Conservation (phyloP, 2,888 invertebrate genomes). For the Chrysomela aeneicollis region DNA sequence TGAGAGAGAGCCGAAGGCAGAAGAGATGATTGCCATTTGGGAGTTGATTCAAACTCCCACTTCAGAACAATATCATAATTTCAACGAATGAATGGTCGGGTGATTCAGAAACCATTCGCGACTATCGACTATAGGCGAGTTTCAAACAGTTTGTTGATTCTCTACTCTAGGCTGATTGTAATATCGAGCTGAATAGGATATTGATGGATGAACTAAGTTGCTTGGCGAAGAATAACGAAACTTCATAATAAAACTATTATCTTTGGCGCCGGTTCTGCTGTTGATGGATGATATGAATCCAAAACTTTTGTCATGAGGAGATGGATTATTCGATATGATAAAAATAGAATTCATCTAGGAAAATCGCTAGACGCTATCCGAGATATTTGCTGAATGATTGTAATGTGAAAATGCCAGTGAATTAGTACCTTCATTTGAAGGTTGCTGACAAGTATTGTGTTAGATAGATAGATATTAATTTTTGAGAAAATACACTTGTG, state of each 20-base stretch:
- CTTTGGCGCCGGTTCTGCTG: constrained; percentile 2
- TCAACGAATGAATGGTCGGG: constrained; percentile 17
- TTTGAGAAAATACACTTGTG: no score
- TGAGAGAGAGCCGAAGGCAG: background rate
- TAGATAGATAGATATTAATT: no score
- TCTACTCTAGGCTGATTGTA: constrained; percentile 13
- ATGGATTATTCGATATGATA: background rate
- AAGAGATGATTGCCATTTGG: background rate
- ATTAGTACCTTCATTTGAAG: no score
- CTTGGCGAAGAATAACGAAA: background rate
- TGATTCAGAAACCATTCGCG: constrained; percentile 18
- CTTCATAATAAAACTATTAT: constrained; percentile 5
- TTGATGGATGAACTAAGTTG: constrained; percentile 13
- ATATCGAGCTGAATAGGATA: constrained; percentile 10
- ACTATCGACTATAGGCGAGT: constrained; percentile 18
- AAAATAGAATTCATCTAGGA: background rate
- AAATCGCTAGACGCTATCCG: no score
- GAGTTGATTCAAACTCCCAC: background rate
- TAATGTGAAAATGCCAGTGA: no score
- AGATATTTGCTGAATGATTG: no score
- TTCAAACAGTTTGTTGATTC: constrained; percentile 20
- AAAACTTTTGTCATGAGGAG: background rate
- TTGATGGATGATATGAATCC: background rate
- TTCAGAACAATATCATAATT: constrained; percentile 21
- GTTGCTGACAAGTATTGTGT: no score